Base-by-base conservation (phyloP, 2,797 vertebrate genomes). In the Sphaeramia orbicularis region DNA sequence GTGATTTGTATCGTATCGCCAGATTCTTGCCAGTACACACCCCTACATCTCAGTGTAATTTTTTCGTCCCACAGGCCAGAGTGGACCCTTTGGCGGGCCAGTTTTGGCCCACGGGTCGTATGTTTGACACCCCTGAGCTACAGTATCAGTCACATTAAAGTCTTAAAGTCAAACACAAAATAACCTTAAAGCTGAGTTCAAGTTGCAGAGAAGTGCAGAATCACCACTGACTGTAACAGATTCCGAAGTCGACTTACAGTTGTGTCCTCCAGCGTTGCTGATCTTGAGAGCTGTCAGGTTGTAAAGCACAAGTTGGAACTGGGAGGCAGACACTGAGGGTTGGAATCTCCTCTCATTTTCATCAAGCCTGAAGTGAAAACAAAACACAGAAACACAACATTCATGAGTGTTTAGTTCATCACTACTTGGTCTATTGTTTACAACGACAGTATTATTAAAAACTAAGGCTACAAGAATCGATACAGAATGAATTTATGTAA, bases 271-370 rank as follows among this genome's bases (percentile, higher is more conserved):
- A 6, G 85, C 86, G 13, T 94, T 89, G 4, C 65, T 92, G 89
- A 98, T 88, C n/a, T 15, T 81, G 10, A 98, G 78, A 2, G 80
- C 15, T 0, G 93, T 96, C 86, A 98, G 83, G 83, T 96, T 97
- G 93, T 93, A 76, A 15, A 99, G 95, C 42, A 98, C 90, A 54
- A 53, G 87, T 66, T 94, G 96, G 89, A 98, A 96, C 57, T 94
- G 92, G 87, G 94, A 94, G 27, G 94, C 14, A 0, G 95, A 91
- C 43, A 96, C 42, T 0, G 12, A 69, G 44, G 93, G 90, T 32
- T 69, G 61, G 0, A 72, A 78, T 2, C 88, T 89, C 48, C 68
- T 89, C 10, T 95, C 94, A 8, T 84, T 90, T 83, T 96, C 96
- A 0, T 95, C 90, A 40, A 97, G 87, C 78, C 96, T 97, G 89